These are phyloP conservation scores for Accipiter cooperii DNA, from an alignment of 2,113 vertebrate species.

Conservation along the genomic window DNA sequence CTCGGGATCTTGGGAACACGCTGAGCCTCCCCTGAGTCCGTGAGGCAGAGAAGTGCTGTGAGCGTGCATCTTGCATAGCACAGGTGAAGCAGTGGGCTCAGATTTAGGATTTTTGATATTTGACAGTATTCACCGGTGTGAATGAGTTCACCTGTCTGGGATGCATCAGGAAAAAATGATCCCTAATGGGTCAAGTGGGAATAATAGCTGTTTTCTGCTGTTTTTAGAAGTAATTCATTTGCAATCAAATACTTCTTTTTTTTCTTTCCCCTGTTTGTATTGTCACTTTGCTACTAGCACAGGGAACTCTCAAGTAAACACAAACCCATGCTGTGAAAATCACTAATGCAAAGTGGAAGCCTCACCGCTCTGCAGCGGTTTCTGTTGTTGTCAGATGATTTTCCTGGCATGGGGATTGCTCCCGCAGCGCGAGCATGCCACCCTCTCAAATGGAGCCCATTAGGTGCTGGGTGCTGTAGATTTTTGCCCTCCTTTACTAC, in stretches of 20 bases:
- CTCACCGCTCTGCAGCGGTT: background rate
- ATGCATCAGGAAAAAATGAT: background rate
- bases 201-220: background rate
- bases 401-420: background rate
- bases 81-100: background rate
- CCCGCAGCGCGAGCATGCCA: fast-evolving
- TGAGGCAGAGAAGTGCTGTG: background rate
- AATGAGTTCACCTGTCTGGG: background rate
- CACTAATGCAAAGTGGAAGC: background rate
- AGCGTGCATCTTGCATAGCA: background rate
- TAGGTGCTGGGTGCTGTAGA: background rate
- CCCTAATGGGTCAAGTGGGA: background rate
- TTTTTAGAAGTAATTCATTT: background rate
- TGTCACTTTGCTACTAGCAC: background rate
- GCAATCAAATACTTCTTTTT: background rate
- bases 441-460: background rate
- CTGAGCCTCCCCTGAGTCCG: fast-evolving
- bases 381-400: background rate
- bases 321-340: background rate
- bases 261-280: background rate
- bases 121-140: background rate
- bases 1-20: fast-evolving
- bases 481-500: background rate
- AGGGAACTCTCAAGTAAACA: background rate
- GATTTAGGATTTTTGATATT: background rate